Evolutionary conservation across 2,113 vertebrate species (phyloP), one percentile per base, ranked within the genome.

Genomic region (Mobula birostris): DNA sequence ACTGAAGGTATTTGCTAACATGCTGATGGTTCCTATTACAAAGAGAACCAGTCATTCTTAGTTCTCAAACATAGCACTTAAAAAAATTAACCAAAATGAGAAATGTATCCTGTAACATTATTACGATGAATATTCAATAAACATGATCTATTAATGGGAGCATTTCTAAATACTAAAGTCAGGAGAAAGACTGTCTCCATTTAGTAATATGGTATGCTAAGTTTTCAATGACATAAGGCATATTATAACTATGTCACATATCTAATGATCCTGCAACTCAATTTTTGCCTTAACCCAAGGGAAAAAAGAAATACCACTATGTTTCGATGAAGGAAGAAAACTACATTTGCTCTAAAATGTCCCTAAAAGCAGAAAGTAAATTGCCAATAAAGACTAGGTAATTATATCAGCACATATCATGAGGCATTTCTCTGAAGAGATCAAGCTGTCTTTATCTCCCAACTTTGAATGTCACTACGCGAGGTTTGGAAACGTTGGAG

Each of bases 341-440:
- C 97, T 97, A 97, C 96, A 96, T 97, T 98, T 97, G 96, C 97
- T 97, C 96, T 96, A 97, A 97, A 97, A 97, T 96, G 97, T 97
- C 97, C 97, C 97, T 97, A 97, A 98, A 97, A 98, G 97, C 97
- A 96, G 97, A 96, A 93, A 96, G 96, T 97, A 97, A 97, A 97
- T 98, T 97, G 97, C 97, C 97, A 97, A 97, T 98, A 97, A 97
- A 96, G 96, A 96, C 96, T 94, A 95, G 96, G 96, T 98, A 97
- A 98, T 97, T 97, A 97, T 96, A 98, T 98, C 97, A 97, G 97
- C 97, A 97, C 97, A 96, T 97, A 97, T 98, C 97, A 97, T 96
- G 97, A 97, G 97, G 97, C 97, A 97, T 97, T 97, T 97, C 97
- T 97, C 97, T 96, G 97, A 96, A 96, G 96, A 96, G 95, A 96